These are phyloP conservation scores for Brachyrhaphis roseni DNA, from an alignment of 2,797 vertebrate genomes.

Conservation along the genomic window DNA sequence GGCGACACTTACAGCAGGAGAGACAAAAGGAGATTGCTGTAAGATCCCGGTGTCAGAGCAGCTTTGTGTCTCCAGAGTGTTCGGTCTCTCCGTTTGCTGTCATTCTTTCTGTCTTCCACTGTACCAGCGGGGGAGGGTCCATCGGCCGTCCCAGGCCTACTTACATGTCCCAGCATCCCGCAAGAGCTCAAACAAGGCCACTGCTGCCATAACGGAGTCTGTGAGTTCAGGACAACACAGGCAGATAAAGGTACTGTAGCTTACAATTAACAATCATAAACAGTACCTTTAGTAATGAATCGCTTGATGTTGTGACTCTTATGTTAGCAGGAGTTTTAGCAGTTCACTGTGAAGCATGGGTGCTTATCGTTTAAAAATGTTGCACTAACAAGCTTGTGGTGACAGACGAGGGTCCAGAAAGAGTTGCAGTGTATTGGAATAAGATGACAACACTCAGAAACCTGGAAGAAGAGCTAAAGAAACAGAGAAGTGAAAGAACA, in stretches of 20 bases:
- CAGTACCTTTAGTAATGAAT: constrained; percentile 5
- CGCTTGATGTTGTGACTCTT: constrained; percentile 16
- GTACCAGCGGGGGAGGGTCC: constrained; percentile 68
- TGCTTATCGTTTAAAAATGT: constrained; percentile 30
- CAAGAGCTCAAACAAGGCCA: constrained; percentile 65
- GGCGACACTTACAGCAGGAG: constrained; percentile 41
- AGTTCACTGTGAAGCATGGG: constrained; percentile 13
- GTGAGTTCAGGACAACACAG: constrained; percentile 60
- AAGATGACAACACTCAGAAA: not conserved
- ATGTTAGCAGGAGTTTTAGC: constrained; percentile 50
- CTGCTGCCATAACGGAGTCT: constrained; percentile 58
- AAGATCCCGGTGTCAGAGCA: constrained; percentile 26
- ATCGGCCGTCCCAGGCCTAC: constrained; percentile 72
- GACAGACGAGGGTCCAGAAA: constrained; percentile 41
- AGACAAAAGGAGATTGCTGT: constrained; percentile 22
- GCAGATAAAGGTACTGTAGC: constrained; percentile 72
- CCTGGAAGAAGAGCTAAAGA: constrained; percentile 10
- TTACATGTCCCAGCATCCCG: constrained; percentile 78
- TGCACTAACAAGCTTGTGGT: constrained; percentile 20
- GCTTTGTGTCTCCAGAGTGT: constrained; percentile 29
- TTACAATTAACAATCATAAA: constrained; percentile 22
- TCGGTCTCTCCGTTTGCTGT: constrained; percentile 53
- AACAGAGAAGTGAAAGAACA: constrained; percentile 1
- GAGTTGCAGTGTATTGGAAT: constrained; percentile 16
- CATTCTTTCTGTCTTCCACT: constrained; percentile 59